These are phyloP conservation scores for Hylaeus volcanicus DNA, from an alignment of 1,140 invertebrate species.

Conservation along the genomic window DNA sequence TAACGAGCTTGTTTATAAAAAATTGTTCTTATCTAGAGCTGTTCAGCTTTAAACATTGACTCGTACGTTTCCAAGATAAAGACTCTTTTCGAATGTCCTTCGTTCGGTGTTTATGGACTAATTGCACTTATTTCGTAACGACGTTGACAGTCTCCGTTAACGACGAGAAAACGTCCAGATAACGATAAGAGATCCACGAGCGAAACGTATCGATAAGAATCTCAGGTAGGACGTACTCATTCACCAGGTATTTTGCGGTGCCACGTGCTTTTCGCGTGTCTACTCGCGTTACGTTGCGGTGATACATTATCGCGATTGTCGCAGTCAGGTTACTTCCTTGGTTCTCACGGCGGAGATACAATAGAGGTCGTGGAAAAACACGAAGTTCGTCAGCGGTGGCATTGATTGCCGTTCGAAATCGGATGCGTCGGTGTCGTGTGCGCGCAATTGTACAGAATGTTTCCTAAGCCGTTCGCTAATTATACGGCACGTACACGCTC, in stretches of 20 bases:
- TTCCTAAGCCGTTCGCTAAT: no score
- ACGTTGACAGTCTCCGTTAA: neutral
- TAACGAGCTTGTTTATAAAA: neutral
- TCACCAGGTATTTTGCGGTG: conserved; percentile 9
- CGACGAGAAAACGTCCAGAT: neutral
- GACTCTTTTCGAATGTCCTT: neutral
- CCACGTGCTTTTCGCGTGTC: conserved; percentile 38
- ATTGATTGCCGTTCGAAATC: conserved; percentile 16
- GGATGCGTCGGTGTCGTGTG: neutral
- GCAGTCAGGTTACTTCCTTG: neutral
- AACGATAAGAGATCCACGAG: conserved; percentile 1
- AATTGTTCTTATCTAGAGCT: conserved; percentile 4
- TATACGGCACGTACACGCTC: no score
- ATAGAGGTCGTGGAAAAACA: conserved; percentile 39
- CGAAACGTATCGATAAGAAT: neutral
- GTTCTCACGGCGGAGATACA: neutral
- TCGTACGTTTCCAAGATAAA: conserved; percentile 4
- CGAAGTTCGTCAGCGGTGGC: conserved; percentile 18
- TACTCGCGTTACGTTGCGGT: conserved; percentile 8
- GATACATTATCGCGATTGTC: conserved; percentile 32
- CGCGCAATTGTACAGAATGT: no score
- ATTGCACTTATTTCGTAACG: neutral
- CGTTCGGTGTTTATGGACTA: neutral
- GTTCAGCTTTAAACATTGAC: neutral
- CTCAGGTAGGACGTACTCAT: neutral